Percentiles rank a stretch among this genome's conserved stretches.
phyloP scores from a whole-genome alignment of 1,140 invertebrate genomes.

The Globodera ellingtonae region DNA sequence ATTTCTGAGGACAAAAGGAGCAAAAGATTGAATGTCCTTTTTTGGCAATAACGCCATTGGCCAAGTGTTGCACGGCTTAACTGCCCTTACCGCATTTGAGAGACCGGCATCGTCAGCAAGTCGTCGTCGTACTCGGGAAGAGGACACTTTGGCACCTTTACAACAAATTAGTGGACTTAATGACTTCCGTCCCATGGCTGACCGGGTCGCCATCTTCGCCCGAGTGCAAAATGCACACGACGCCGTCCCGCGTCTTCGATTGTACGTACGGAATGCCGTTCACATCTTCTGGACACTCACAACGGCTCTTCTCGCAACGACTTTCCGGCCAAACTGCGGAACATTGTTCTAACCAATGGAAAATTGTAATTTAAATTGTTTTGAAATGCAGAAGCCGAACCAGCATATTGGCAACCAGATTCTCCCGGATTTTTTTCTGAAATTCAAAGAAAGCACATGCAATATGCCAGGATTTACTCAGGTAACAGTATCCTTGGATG shows the following conservation, averaged over 20 bases:
- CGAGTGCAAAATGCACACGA: constrained; percentile 62
- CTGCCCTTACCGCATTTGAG: constrained; percentile 46
- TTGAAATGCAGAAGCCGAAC: not conserved
- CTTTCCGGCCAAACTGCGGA: constrained; percentile 62
- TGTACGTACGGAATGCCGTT: constrained; percentile 59
- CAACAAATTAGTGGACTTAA: not conserved
- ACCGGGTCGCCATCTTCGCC: constrained; percentile 64
- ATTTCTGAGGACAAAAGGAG: constrained; percentile 29
- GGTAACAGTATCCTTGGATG: constrained; percentile 64
- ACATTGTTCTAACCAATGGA: constrained; percentile 50
- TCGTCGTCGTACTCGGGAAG: constrained; percentile 64
- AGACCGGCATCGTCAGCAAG: constrained; percentile 63
- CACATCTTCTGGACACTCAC: constrained; percentile 63
- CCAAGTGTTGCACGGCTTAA: no score
- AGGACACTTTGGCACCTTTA: constrained; percentile 53
- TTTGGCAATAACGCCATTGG: no score
- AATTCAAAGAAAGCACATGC: constrained; percentile 30
- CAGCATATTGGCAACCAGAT: constrained; percentile 61
- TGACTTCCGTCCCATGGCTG: not conserved
- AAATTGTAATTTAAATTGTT: not conserved
- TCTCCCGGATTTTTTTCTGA: constrained; percentile 64
- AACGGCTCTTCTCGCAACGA: constrained; percentile 63
- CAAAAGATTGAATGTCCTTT: no score
- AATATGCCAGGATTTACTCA: constrained; percentile 48
- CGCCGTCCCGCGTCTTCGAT: constrained; percentile 64